Evolutionary conservation across 2,113 vertebrate genomes (phyloP).

Genomic region (Salvelinus fontinalis): DNA sequence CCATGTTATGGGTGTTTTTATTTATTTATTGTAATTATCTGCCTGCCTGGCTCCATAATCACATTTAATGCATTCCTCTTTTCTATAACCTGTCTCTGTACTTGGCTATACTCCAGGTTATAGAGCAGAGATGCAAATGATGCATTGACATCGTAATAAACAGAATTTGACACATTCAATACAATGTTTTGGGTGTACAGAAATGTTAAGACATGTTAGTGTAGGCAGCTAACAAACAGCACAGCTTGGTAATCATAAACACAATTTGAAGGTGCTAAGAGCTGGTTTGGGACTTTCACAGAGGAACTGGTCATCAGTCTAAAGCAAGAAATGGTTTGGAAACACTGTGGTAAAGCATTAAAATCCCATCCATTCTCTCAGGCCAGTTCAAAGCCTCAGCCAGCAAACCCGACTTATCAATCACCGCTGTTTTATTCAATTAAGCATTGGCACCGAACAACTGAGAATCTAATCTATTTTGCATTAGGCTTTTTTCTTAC

Average conservation of each 20-base stretch:
- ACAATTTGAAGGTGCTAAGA: too few species aligned
- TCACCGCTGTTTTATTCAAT: constrained; percentile 42
- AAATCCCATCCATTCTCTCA: constrained; percentile 22
- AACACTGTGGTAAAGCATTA: constrained; percentile 26
- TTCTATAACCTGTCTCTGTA: neutral
- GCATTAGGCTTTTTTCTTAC: constrained; percentile 11
- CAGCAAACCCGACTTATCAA: constrained; percentile 30
- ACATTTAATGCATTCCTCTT: neutral
- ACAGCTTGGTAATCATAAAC: too few species aligned
- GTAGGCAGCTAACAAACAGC: too few species aligned
- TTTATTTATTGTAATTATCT: neutral
- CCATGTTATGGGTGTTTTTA: too few species aligned
- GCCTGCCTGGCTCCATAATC: neutral
- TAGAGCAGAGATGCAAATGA: neutral
- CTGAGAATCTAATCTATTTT: constrained; percentile 42
- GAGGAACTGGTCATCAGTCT: neutral
- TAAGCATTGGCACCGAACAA: constrained; percentile 37
- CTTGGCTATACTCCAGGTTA: neutral
- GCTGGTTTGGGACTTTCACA: neutral
- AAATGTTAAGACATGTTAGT: too few species aligned
- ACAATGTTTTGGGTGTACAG: too few species aligned
- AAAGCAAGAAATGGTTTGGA: constrained; percentile 22
- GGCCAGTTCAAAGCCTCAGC: constrained; percentile 12
- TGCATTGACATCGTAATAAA: too few species aligned
- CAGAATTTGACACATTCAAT: too few species aligned